Evolutionary conservation across 2,113 vertebrate species (phyloP), one percentile per base, ranked within the genome.

Genomic region (Lagopus muta): DNA sequence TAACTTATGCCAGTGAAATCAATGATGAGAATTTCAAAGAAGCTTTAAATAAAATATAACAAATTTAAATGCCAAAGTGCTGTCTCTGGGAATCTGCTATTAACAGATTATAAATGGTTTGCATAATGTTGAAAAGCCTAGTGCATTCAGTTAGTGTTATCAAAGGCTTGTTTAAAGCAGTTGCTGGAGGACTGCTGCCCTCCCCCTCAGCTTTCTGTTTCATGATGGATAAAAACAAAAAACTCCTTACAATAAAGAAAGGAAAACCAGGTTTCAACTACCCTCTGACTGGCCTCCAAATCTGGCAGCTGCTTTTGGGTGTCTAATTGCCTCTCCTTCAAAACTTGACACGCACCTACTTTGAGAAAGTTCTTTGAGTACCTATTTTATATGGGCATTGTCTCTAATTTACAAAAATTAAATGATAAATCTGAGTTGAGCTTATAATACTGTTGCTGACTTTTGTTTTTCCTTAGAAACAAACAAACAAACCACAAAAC

Each of bases 131-230:
- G 92, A 97, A 97, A 98, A 97, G 94, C 94, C 88, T 70, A 71
- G 88, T 90, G 96, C 94, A 93, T 95, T 97, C 96, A 95, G 94
- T 94, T 66, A 96, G 93, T 38, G 11, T 80, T 94, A 94, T 95
- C 96, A 97, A 97, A 97, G 95, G 86, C 95, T 96, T 97, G 96
- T 97, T 97, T 96, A 97, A 96, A 98, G 94, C 96, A 97, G 86
- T 92, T 94, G 83, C 96, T 97, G 94, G 93, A 96, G 97, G 92
- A 96, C 60, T 95, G 97, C 96, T 0, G 18, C 76, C 58, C 67
- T 50, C 66, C 27, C 7, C n/a, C n/a, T 6, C 8, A 45, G 72
- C 86, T 91, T 93, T 95, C 91, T 89, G 70, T 97, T 96, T 95
- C 93, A 61, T 0, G 77, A 95, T 92, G 96, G 97, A 94, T 97